Percentiles rank a stretch among this genome's conserved stretches.
These are phyloP conservation scores for Adineta ricciae DNA, from an alignment of 2,888 invertebrate genomes.

Conservation along the genomic window DNA sequence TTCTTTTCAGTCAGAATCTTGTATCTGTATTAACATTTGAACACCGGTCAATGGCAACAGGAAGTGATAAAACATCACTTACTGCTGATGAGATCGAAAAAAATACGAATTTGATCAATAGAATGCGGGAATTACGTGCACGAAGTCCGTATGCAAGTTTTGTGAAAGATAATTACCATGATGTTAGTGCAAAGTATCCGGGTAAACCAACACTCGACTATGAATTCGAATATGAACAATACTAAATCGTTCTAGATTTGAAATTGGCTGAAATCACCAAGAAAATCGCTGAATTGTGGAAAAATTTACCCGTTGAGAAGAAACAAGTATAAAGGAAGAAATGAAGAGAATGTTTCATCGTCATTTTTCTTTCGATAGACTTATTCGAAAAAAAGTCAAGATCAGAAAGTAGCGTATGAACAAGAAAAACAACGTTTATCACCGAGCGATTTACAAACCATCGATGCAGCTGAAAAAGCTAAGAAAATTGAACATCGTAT, in stretches of 20 bases:
- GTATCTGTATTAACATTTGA: not conserved
- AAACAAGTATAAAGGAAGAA: not conserved
- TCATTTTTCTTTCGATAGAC: not conserved
- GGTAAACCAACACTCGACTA: not conserved
- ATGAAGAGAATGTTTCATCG: too few species aligned
- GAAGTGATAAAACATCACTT: not conserved
- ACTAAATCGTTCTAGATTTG: not conserved
- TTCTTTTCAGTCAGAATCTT: not conserved
- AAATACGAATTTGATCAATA: not conserved
- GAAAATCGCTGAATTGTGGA: not conserved
- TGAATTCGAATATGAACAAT: not conserved
- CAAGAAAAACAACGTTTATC: not conserved
- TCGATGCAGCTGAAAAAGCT: not conserved
- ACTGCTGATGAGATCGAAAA: not conserved
- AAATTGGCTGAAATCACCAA: not conserved
- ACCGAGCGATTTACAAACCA: not conserved
- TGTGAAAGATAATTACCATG: not conserved
- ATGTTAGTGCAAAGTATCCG: not conserved
- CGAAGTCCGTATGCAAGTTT: not conserved
- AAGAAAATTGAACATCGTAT: not conserved
- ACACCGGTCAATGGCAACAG: not conserved
- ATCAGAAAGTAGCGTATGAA: not conserved
- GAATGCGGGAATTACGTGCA: not conserved
- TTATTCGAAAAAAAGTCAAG: not conserved
- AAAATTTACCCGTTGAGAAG: not conserved